A percentile compares a stretch with the other conserved stretches of the same genome.
Evolutionary conservation across 2,888 invertebrate genomes (phyloP).

Genomic region (Ctena decussata): DNA sequence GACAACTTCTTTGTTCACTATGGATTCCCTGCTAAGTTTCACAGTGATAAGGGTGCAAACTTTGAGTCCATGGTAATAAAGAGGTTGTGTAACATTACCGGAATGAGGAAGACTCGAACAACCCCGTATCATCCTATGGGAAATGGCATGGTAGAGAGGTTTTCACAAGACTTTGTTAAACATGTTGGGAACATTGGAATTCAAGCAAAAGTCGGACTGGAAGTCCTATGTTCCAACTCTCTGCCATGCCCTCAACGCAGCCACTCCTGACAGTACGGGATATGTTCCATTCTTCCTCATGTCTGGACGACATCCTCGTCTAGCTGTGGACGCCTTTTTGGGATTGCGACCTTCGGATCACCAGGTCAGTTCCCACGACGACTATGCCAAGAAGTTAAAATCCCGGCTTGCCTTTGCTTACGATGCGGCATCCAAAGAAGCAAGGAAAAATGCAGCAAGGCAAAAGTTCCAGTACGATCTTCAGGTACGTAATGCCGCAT

Average conservation of each 20-base stretch:
- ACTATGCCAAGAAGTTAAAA: not conserved
- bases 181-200: conserved; percentile 14
- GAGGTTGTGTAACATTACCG: conserved; percentile 1
- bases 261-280: not conserved
- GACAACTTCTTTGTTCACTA: conserved; percentile 15
- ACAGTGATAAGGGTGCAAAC: conserved; percentile 17
- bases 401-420: not conserved
- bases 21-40: conserved; percentile 13
- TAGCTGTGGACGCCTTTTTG: conserved; percentile 1
- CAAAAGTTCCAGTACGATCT: conserved; percentile 4
- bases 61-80: conserved; percentile 18
- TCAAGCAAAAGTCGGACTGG: not conserved
- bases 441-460: not conserved
- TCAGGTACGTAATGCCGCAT: not conserved
- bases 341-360: not conserved
- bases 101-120: conserved; percentile 12
- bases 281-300: not conserved
- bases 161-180: conserved; percentile 13
- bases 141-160: conserved; percentile 15
- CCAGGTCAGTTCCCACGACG: not conserved
- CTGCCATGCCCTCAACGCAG: not conserved
- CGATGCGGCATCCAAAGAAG: not conserved
- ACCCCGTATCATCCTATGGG: conserved; percentile 22
- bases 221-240: not conserved
- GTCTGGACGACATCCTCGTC: not conserved